A percentile compares a stretch with the other conserved stretches of the same genome.
phyloP scores from a whole-genome alignment of 64 coral and sea anemone species.

The Montipora capricornis region DNA sequence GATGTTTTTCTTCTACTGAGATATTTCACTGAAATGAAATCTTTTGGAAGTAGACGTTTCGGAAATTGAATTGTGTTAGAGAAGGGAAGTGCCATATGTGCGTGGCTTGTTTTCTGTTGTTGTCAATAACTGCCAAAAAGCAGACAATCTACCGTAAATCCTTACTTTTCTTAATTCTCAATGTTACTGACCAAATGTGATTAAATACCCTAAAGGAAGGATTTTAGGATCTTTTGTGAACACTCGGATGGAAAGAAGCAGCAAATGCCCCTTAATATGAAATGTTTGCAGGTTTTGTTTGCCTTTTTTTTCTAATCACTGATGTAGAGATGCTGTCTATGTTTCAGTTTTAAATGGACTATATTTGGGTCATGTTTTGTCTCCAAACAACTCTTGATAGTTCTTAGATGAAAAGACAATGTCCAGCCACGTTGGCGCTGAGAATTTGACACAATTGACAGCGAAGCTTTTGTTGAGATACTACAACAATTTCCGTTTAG shows the following conservation, averaged over 20 bases:
- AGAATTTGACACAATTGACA: not conserved
- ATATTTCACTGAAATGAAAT: too few relatives aligned
- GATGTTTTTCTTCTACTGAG: not conserved
- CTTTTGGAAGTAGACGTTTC: not conserved
- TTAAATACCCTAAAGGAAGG: too few relatives aligned
- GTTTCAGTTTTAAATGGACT: not conserved
- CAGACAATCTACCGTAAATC: not conserved
- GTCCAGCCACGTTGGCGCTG: slow-evolving; percentile 24
- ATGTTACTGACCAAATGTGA: too few relatives aligned
- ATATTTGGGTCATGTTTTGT: not conserved
- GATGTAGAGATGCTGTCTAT: not conserved
- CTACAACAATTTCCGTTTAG: too few relatives aligned
- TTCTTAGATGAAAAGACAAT: not conserved
- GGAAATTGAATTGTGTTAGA: not conserved
- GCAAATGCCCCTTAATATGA: too few relatives aligned
- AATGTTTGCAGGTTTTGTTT: too few relatives aligned
- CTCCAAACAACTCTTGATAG: slow-evolving; percentile 30
- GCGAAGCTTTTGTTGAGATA: not conserved
- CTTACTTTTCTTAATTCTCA: not conserved
- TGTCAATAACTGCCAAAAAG: slow-evolving; percentile 33
- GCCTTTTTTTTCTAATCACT: too few relatives aligned
- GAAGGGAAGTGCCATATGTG: slow-evolving; percentile 16
- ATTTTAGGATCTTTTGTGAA: too few relatives aligned
- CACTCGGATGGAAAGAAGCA: too few relatives aligned
- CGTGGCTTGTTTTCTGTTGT: not conserved